Evolutionary conservation across 2,797 vertebrate species (phyloP), one percentile per base, ranked within the genome.

Genomic region (Nyctibius grandis): DNA sequence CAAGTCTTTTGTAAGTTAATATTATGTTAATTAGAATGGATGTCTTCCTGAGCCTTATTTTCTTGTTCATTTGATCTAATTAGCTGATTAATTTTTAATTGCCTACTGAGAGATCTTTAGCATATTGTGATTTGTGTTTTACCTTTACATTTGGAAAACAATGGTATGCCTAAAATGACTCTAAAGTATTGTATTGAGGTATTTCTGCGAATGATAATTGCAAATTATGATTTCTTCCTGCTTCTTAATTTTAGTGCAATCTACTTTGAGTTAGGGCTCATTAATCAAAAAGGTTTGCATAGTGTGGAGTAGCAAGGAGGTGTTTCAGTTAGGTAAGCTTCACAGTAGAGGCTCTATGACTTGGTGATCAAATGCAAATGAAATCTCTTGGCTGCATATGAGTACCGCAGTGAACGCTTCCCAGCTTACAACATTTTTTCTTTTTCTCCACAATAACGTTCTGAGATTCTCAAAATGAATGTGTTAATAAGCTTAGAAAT

Each of bases 41-140:
- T 95, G 80, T 77, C 67, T 96, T 97, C 94, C 95, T 95, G 93
- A 94, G 81, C 81, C 68, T 96, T 96, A 91, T 96, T 95, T 97
- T 97, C 93, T 89, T 4, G 5, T 94, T 96, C 77, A 89, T 95
- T 95, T 95, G 77, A 93, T 95, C 75, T 94, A 95, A 95, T 95
- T 94, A 93, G 74, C 53, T 94, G 88, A 92, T 93, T 93, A 95
- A 95, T 95, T 95, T 96, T 96, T 96, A 95, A 96, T 95, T 96
- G 85, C 85, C 94, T 89, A 64, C 89, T 56, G 77, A 93, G 91
- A 91, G 40, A 85, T 95, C 90, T 93, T 93, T 96, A 89, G 84
- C 64, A 57, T 94, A 54, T 85, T 92, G 72, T 91, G 91, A 94
- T 95, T 95, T 95, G 72, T 95, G 67, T 90, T 95, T 91, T 95